A percentile compares a stretch with the other conserved stretches of the same genome.
Evolutionary conservation across 2,888 invertebrate species (phyloP).

Genomic region (Carabus problematicus): DNA sequence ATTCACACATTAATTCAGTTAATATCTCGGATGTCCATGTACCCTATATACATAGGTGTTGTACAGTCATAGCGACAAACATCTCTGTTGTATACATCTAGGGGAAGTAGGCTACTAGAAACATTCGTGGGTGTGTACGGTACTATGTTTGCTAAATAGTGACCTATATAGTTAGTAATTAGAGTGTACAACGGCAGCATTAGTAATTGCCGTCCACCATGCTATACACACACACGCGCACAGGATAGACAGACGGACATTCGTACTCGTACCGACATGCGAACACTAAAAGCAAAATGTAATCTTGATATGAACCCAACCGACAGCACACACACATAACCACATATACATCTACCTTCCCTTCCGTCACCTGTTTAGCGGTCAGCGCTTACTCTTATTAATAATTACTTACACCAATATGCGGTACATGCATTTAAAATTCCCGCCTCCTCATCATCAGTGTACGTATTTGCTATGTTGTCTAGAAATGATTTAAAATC

Average conservation of each 20-base stretch:
- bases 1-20: no score
- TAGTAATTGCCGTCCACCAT: conserved; percentile 27
- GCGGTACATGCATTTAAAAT: no score
- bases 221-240: conserved; percentile 1
- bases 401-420: no score
- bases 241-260: background rate
- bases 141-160: conserved; percentile 7
- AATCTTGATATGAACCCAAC: conserved; percentile 27
- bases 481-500: no score
- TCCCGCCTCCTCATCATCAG: no score
- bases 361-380: no score
- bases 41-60: no score
- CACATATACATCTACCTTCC: no score
- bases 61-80: background rate
- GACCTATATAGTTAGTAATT: conserved; percentile 37
- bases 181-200: conserved; percentile 28
- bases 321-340: no score
- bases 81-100: background rate
- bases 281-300: conserved; percentile 39
- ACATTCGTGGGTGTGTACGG: conserved; percentile 3
- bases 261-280: conserved; percentile 22
- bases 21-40: no score
- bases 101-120: background rate
- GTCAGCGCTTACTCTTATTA: no score
- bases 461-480: no score